phyloP scores from a whole-genome alignment of 1,140 invertebrate species.

The Aphaenogaster floridana region DNA sequence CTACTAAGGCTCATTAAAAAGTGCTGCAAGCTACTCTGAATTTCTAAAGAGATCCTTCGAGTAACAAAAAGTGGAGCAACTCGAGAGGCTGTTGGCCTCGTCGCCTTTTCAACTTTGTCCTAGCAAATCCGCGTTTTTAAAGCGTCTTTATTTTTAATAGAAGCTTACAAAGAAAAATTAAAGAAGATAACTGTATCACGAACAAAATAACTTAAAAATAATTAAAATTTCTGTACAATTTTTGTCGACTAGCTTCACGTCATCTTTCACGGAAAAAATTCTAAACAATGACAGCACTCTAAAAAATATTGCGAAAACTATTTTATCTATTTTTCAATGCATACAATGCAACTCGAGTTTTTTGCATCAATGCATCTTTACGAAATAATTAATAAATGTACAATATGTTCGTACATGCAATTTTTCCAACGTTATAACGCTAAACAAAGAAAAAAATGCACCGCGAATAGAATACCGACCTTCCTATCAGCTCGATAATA shows the following conservation, averaged over 20 bases:
- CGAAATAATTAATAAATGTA: not conserved
- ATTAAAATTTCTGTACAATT: not conserved
- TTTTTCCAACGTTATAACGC: not conserved
- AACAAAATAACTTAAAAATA: not conserved
- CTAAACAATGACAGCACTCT: not conserved
- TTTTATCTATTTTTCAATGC: slow-evolving; percentile 3
- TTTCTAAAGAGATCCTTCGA: slow-evolving; percentile 45
- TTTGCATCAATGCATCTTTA: not conserved
- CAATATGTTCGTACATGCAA: not conserved
- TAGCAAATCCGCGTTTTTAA: slow-evolving; percentile 1
- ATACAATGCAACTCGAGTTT: not conserved
- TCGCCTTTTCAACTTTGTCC: not conserved
- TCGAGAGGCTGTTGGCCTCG: not conserved
- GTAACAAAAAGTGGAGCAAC: slow-evolving; percentile 30
- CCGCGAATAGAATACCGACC: slow-evolving; percentile 33
- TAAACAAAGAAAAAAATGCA: not conserved
- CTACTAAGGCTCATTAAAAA: slow-evolving; percentile 58
- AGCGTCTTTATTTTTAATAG: not conserved
- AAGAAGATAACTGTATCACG: not conserved
- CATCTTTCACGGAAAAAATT: not conserved
- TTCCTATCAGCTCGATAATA: slow-evolving; percentile 67
- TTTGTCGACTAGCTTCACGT: not conserved
- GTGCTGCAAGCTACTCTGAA: slow-evolving; percentile 40
- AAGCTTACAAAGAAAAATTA: not conserved
- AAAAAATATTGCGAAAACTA: slow-evolving; percentile 3